Percentiles rank a stretch among this genome's conserved stretches.
phyloP scores from a whole-genome alignment of 37 sponge, comb jelly and placozoan genomes.

The Aphrocallistes beatrix region DNA sequence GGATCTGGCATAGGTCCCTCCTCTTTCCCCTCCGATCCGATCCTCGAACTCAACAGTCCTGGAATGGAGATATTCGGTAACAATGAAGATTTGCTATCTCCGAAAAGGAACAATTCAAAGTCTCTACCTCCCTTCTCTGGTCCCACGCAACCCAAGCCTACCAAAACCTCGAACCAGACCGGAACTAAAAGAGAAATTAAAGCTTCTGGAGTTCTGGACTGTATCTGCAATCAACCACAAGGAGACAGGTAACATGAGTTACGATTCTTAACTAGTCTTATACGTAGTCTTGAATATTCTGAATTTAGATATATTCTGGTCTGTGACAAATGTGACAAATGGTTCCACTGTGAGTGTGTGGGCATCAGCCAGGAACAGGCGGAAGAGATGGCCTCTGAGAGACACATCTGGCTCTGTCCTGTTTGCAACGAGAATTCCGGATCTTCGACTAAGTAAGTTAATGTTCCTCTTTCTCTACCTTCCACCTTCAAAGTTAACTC shows the following conservation, averaged over 20 bases:
- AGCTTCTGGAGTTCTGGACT: not conserved
- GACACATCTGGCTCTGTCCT: slow-evolving; percentile 7
- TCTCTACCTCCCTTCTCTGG: not conserved
- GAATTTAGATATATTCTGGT: not conserved
- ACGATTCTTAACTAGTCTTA: not conserved
- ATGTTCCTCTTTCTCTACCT: not conserved
- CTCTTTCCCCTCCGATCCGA: not conserved
- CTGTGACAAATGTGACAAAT: slow-evolving; percentile 4
- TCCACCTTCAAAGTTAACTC: not conserved
- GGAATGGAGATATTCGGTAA: not conserved
- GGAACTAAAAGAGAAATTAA: not conserved
- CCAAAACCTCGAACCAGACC: not conserved
- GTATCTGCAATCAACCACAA: not conserved
- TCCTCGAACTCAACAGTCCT: not conserved
- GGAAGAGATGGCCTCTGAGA: not conserved
- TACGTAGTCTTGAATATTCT: not conserved
- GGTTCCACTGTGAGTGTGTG: slow-evolving; percentile 14
- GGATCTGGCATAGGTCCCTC: not conserved
- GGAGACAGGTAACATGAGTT: not conserved
- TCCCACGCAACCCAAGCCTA: not conserved
- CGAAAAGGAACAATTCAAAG: not conserved
- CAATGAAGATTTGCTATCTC: not conserved
- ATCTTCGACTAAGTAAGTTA: not conserved
- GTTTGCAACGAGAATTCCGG: not conserved
- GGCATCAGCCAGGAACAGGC: slow-evolving; percentile 6